Conservation (phyloP, 37 sponge, comb jelly and placozoan genomes). For the Tethya wilhelma region DNA sequence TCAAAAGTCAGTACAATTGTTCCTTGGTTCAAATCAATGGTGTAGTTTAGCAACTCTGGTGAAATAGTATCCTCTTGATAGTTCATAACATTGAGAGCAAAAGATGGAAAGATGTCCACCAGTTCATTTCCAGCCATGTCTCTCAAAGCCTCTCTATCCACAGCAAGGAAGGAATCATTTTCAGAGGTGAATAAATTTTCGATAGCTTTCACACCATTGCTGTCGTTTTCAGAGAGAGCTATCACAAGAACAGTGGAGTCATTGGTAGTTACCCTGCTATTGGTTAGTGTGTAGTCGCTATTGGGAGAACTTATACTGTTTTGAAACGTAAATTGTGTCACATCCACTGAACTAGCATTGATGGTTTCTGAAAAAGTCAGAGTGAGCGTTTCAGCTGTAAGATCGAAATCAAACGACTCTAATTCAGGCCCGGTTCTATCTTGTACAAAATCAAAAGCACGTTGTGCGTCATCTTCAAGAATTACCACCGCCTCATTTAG, state of each 20-base stretch:
- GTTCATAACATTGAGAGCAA: constrained; percentile 44
- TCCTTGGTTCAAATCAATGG: constrained; percentile 78
- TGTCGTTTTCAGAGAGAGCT: constrained; percentile 68
- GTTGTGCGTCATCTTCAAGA: constrained; percentile 12
- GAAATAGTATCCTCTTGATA: constrained; percentile 53
- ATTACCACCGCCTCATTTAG: constrained; percentile 78
- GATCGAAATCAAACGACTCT: constrained; percentile 54
- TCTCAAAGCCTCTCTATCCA: constrained; percentile 69
- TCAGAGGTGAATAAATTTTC: constrained; percentile 59
- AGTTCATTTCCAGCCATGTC: constrained; percentile 85
- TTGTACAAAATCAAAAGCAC: constrained; percentile 10
- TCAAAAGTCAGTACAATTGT: constrained; percentile 70
- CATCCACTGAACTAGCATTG: constrained; percentile 77
- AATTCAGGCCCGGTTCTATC: constrained; percentile 79
- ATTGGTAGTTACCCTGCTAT: constrained; percentile 46
- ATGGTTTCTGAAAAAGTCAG: constrained; percentile 88
- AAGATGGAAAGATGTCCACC: constrained; percentile 33
- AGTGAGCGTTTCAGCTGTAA: constrained; percentile 47
- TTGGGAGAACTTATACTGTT: constrained; percentile 60
- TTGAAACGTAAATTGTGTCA: constrained; percentile 77
- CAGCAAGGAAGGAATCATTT: constrained; percentile 64
- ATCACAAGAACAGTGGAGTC: constrained; percentile 69
- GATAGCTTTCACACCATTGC: constrained; percentile 81
- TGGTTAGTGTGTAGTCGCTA: constrained; percentile 50
- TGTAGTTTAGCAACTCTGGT: constrained; percentile 68